Evolutionary conservation across 2,113 vertebrate genomes (phyloP).

Genomic region (Gymnocephalus cernua): DNA sequence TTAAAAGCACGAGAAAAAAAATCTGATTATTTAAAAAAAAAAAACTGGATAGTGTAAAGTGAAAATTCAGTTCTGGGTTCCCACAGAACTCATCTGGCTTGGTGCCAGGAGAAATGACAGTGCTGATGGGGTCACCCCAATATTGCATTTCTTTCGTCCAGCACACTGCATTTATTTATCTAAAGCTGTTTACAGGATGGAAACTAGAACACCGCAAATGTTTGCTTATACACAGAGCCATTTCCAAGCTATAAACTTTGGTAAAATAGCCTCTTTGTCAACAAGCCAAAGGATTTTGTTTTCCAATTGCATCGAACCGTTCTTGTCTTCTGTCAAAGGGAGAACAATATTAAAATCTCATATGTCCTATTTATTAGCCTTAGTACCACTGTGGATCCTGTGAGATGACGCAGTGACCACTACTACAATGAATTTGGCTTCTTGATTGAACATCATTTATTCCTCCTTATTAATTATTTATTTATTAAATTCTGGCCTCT

Average conservation of each 20-base stretch:
- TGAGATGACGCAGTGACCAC: neutral
- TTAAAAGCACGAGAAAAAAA: conserved; percentile 13
- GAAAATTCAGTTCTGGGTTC: conserved; percentile 51
- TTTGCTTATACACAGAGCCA: neutral
- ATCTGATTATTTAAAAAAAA: neutral
- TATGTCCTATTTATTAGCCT: neutral
- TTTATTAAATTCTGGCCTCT: neutral
- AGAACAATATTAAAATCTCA: neutral
- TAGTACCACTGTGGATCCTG: neutral
- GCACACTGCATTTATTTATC: conserved; percentile 62
- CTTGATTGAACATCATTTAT: neutral
- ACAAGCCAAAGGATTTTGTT: neutral
- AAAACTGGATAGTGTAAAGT: neutral
- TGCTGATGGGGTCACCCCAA: conserved; percentile 32
- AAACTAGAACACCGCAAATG: conserved; percentile 19
- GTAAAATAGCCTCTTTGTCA: neutral
- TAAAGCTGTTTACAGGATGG: conserved; percentile 45
- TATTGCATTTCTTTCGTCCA: conserved; percentile 6
- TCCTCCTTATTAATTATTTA: neutral
- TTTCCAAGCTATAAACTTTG: conserved; percentile 20
- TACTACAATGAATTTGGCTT: neutral
- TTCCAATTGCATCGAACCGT: neutral
- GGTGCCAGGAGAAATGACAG: conserved; percentile 37
- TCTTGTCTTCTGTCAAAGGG: neutral
- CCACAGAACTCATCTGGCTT: conserved; percentile 64